Base-by-base conservation (phyloP, 2,113 vertebrate genomes). In the Thryonomys swinderianus region DNA sequence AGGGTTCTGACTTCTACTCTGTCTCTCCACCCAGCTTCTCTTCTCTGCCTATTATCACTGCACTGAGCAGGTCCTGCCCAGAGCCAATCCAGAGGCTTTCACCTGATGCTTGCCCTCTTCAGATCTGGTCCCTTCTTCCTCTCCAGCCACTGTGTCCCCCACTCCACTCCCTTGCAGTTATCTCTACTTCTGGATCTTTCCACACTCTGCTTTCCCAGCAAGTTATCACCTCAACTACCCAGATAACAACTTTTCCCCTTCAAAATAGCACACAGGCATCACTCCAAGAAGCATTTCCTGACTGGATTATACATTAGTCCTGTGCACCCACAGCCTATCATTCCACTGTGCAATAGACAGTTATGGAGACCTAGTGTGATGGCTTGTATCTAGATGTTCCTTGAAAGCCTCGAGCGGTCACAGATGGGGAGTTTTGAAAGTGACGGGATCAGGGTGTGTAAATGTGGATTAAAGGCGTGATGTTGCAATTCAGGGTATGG, bases 161-260 rank as follows among this genome's bases (percentile, higher is more conserved):
- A n/a, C 7, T 51, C 62, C 37, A 67, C 2, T 42, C 32, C 48
- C 34, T 55, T 55, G 23, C 32, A 40, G n/a, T 1, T 8, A 62
- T 40, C 34, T 91, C 90, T 59, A 61, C 23, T 21, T 67, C 87
- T 84, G 34, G 53, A 51, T 45, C 74, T 64, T 88, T 51, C 21
- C 34, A 61, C 37, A 83, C 14, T 74, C 25, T 62, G 81, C 64
- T 90, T 66, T 81, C 45, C 85, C 73, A 81, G 66, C 21, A 37
- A 21, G 88, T 37, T 14, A n/a, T 13, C 9, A n/a, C 21, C 45
- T 71, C 45, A 66, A 81, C 21, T 17, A 88, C 14, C 9, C 53
- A 51, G 42, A 67, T 84, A 90, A 32, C 51, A 21, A 84, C 42
- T 92, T 81, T 53, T 88, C 48, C 48, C 74, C 53, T 88, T 95